phyloP scores from a whole-genome alignment of 1,140 invertebrate genomes.

The Ceratina australensis region DNA sequence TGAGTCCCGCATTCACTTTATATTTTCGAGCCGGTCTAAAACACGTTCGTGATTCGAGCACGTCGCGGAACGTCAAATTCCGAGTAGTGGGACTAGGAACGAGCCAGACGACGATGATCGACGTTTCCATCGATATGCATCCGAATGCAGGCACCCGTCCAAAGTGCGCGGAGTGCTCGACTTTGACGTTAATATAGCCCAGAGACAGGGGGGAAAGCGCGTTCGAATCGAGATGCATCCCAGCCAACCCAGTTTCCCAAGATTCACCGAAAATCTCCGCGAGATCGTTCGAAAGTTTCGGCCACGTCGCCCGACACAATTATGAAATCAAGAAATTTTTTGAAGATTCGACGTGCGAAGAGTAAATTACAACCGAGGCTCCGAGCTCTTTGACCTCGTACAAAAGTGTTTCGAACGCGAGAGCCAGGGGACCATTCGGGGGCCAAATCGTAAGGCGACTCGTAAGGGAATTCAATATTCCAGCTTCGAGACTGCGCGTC shows the following conservation, averaged over 20 bases:
- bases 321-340: no score
- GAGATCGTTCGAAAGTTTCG: conserved; percentile 40
- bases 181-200: conserved; percentile 52
- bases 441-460: conserved; percentile 29
- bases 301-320: conserved; percentile 17
- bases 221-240: conserved; percentile 8
- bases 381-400: not conserved
- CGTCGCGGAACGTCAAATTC: no score
- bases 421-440: conserved; percentile 5
- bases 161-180: conserved; percentile 27
- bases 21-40: no score
- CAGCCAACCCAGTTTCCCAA: conserved; percentile 34
- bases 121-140: conserved; percentile 55
- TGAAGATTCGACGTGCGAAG: no score
- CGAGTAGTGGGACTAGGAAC: not conserved
- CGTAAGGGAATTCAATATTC: conserved; percentile 60
- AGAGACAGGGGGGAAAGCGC: conserved; percentile 27
- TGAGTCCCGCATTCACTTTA: no score
- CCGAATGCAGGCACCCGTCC: conserved; percentile 34
- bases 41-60: no score
- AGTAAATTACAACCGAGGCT: no score
- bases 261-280: conserved; percentile 9
- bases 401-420: conserved; percentile 14
- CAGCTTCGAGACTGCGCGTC: conserved; percentile 37
- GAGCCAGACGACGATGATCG: conserved; percentile 40